Conservation (phyloP, 2,113 vertebrate species). For the Eolophus roseicapilla region DNA sequence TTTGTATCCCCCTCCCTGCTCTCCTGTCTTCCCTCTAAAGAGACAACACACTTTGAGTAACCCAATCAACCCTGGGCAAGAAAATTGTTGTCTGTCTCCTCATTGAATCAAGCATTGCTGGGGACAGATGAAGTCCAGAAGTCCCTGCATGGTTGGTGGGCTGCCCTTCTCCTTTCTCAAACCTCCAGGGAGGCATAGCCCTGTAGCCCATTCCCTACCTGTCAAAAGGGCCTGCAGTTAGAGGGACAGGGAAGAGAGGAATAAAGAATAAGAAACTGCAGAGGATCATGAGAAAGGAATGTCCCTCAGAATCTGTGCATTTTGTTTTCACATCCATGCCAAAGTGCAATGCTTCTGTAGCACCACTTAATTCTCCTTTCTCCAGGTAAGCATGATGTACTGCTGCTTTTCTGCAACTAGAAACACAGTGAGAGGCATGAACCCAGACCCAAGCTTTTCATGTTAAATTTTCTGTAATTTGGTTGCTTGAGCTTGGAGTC, state of each 20-base stretch:
- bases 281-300: background rate
- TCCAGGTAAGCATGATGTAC: rapidly evolving
- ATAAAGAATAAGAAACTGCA: background rate
- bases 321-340: background rate
- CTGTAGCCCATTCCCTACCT: background rate
- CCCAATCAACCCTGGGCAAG: background rate
- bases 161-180: background rate
- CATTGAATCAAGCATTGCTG: background rate
- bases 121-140: background rate
- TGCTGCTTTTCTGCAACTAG: background rate
- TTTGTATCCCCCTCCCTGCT: background rate
- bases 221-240: background rate
- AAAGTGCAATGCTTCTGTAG: background rate
- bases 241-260: background rate
- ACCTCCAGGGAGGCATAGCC: background rate
- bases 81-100: background rate
- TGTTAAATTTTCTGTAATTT: background rate
- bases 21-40: background rate
- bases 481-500: background rate
- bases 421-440: background rate
- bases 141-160: background rate
- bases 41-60: background rate
- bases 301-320: background rate
- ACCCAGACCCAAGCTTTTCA: background rate
- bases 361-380: background rate